phyloP scores from a whole-genome alignment of 2,888 invertebrate species.

The Yponomeuta plumbellus region DNA sequence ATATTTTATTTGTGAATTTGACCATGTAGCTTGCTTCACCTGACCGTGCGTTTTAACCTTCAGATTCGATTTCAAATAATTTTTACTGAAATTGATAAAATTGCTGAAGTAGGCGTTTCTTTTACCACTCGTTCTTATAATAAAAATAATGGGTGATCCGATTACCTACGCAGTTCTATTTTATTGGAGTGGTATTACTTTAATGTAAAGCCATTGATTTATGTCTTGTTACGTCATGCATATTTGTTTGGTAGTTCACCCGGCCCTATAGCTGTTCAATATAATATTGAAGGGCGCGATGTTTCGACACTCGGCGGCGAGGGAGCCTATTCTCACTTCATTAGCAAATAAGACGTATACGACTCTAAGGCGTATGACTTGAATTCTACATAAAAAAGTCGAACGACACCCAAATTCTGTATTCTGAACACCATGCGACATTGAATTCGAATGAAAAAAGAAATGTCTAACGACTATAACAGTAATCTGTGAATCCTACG shows the following conservation, averaged over 20 bases:
- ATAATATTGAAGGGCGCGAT: constrained; percentile 1
- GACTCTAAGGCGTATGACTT: too few species aligned
- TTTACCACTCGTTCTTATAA: background rate
- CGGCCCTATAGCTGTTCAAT: constrained; percentile 1
- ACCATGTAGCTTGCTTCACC: background rate
- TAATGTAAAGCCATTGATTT: background rate
- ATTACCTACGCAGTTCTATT: background rate
- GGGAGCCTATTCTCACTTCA: too few species aligned
- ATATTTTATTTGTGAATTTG: background rate
- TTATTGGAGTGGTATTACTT: background rate
- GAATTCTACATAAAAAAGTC: too few species aligned
- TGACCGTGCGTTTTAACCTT: constrained; percentile 1
- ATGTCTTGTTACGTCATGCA: background rate
- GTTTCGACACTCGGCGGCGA: background rate
- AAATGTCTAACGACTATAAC: too few species aligned
- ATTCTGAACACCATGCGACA: too few species aligned
- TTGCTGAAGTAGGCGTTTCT: background rate
- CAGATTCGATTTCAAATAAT: background rate
- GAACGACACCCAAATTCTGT: too few species aligned
- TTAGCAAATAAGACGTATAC: too few species aligned
- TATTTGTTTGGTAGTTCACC: background rate
- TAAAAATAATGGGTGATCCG: background rate
- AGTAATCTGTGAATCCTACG: too few species aligned
- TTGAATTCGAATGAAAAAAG: too few species aligned
- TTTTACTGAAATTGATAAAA: background rate